Evolutionary conservation across 2,113 vertebrate species (phyloP).

Genomic region (Pao palembangensis): DNA sequence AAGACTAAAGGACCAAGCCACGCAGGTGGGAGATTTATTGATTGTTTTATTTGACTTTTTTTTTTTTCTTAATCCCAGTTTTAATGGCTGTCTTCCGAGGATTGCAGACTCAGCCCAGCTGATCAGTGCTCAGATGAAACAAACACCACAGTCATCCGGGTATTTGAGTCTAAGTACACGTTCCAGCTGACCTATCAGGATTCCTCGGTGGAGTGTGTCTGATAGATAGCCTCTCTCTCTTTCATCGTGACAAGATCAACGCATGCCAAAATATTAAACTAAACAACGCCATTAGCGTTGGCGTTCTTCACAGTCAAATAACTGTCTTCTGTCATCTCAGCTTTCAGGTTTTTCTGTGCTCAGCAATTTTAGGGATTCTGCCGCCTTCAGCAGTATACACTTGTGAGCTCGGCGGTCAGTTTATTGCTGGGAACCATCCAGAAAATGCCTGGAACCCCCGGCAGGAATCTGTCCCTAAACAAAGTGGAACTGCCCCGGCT

Average conservation of each 20-base stretch:
- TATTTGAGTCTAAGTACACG: constrained; percentile 47
- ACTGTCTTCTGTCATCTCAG: neutral
- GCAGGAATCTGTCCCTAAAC: constrained; percentile 56
- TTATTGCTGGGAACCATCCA: constrained; percentile 36
- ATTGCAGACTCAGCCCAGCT: constrained; percentile 37
- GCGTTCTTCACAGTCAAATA: neutral
- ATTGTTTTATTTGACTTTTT: neutral
- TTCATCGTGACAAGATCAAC: constrained; percentile 23
- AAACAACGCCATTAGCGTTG: constrained; percentile 4
- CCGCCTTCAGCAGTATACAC: constrained; percentile 1
- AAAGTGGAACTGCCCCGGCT: constrained; percentile 34
- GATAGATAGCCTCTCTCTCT: constrained; percentile 33
- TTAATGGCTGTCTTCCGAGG: constrained; percentile 35
- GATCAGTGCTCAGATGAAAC: constrained; percentile 49
- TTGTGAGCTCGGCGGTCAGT: constrained; percentile 10
- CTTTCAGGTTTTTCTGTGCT: neutral
- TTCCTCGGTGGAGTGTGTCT: constrained; percentile 29
- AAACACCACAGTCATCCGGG: constrained; percentile 50
- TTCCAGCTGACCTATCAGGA: constrained; percentile 50
- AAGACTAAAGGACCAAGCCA: too few relatives aligned
- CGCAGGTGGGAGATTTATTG: too few relatives aligned
- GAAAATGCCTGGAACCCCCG: constrained; percentile 55
- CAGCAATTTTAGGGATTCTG: neutral
- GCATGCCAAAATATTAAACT: constrained; percentile 7
- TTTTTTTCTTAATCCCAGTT: constrained; percentile 10